Evolutionary conservation across 2,797 vertebrate genomes (phyloP), one percentile per base, ranked within the genome.

Genomic region (Macroramphosus scolopax): DNA sequence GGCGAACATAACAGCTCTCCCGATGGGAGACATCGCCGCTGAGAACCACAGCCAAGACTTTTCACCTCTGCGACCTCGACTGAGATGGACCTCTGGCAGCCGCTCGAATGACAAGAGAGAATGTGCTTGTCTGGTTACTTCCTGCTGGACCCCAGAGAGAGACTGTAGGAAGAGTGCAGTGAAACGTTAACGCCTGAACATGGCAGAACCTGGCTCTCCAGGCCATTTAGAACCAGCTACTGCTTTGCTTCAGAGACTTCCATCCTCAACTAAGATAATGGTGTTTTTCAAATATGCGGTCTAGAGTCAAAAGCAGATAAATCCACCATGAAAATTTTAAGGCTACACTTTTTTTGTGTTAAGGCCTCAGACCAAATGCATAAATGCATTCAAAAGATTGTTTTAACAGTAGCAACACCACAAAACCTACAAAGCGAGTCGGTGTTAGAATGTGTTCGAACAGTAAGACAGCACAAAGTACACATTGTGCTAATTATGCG

Each of bases 11-110:
- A 98, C 93, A 5, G 95, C 96, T 50, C 97, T 93, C 63, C 96
- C 95, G 2, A 99, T 93, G 55, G 95, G 91, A 51, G 96, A 98
- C 81, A 92, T 91, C 38, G 94, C 93, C 0, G 95, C 92, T 17
- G 95, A 94, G 72, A 98, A 99, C 96, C 97, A 98, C 52, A 97
- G 91, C 97, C 96, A 98, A 0, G 96, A 92, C 77, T 92, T 96
- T 77, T 93, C 91, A 32, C 90, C 81, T 8, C 89, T 78, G 44
- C 81, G 89, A 77, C 82, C 90, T 72, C 91, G 87, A 77, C 84
- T 91, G 73, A 93, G 89, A 83, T 93, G 93, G 76, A 97, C 92
- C 80, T 94, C 93, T 37, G 96, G 95, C 91, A 96, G 91, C 71
- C 91, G 91, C 75, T 95, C 95, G 69, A 99, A 91, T 35, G 93